Conservation (phyloP, 2,797 vertebrate species). For the Centropyge bicolor region DNA sequence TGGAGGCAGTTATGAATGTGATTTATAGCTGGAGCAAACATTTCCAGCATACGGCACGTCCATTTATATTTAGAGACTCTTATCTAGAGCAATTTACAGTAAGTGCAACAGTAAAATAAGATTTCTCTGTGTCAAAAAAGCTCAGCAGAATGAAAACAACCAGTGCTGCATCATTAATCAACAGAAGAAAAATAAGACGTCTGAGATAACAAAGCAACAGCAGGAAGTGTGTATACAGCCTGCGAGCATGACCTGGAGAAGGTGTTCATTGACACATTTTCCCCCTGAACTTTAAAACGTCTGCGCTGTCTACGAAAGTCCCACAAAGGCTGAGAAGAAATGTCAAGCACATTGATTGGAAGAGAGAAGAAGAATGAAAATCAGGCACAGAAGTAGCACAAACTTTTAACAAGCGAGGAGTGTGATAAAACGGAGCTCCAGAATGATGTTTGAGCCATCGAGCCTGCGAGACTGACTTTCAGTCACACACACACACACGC, state of each 20-base stretch:
- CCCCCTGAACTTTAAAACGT: conserved; percentile 18
- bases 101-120: conserved; percentile 2
- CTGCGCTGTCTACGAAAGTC: conserved; percentile 9
- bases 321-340: conserved; percentile 31
- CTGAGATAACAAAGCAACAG: conserved; percentile 17
- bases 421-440: conserved; percentile 63
- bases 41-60: not conserved
- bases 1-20: conserved; percentile 9
- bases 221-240: not conserved
- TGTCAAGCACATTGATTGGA: conserved; percentile 60
- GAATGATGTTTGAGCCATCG: conserved; percentile 62
- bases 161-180: conserved; percentile 2
- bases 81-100: not conserved
- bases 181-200: not conserved
- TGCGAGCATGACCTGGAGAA: not conserved
- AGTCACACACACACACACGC: conserved; percentile 38
- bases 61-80: not conserved
- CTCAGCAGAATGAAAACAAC: conserved; percentile 5
- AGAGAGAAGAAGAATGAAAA: conserved; percentile 49
- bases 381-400: conserved; percentile 59
- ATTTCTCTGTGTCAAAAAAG: not conserved
- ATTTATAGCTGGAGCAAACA: conserved; percentile 2
- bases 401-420: conserved; percentile 72
- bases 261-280: conserved; percentile 42
- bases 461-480: conserved; percentile 62